Evolutionary conservation across 2,888 invertebrate species (phyloP), one percentile per base, ranked within the genome.

Genomic region (Tryphoninae sp.): DNA sequence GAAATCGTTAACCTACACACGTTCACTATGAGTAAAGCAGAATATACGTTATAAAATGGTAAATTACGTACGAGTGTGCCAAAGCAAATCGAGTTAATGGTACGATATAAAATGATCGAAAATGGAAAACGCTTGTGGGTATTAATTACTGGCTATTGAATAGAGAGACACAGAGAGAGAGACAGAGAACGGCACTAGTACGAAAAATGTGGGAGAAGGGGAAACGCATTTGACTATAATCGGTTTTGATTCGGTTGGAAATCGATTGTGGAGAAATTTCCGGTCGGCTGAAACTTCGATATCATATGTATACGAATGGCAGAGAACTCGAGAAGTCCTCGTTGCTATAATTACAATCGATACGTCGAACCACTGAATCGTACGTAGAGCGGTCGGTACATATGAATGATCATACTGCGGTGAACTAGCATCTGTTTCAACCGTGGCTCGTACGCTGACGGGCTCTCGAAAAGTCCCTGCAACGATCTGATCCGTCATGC

Each of bases 351-450:
- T 83, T 83, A 80, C 77, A 83, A 80, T 83, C 80, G 83, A 83
- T 83, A 80, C 80, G 78, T 78, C 73, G 80, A 83, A 58, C 80
- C 78, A 83, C 80, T 80, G 80, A 83, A 71, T 83, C 83, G 80
- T 78, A 83, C 74, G 67, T 83, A 75, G 13, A 67, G 72, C 67
- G 83, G 81, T 86, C 81, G 79, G 75, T 82, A 77, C 81, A 84
- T 83, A 84, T 83, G 86, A 83, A 82, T 83, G 85, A 86, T 85
- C 84, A 84, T 83, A 80, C 74, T 67, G 80, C 81, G 83, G 84
- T 83, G 81, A 78, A 82, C 71, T 79, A 80, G 78, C 77, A 80
- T 83, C 83, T 80, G 81, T 83, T 81, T 71, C 71, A 68, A 77
- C 74, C 83, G 79, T 81, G 65, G 78, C 74, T 64, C 74, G 81